Evolutionary conservation across 2,113 vertebrate species (phyloP).

Genomic region (Callipepla californica): DNA sequence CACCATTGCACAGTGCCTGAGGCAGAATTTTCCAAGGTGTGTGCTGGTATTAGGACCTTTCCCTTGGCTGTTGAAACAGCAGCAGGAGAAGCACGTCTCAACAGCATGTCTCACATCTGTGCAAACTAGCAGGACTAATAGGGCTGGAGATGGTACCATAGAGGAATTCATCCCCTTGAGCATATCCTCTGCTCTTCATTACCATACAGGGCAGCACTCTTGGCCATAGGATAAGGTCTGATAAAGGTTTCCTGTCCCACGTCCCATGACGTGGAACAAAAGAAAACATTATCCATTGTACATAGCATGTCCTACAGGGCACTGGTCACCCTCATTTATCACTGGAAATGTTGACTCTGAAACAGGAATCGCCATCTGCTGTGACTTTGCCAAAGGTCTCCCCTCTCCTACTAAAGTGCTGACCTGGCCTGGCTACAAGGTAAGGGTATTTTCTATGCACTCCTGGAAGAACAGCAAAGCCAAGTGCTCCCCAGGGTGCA

Average conservation of each 20-base stretch:
- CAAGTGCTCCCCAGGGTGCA: background rate
- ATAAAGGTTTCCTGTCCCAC: background rate
- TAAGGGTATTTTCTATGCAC: background rate
- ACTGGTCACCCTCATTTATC: background rate
- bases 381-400: background rate
- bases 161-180: background rate
- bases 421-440: background rate
- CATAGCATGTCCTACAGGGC: background rate
- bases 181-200: background rate
- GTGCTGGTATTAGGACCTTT: background rate
- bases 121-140: background rate
- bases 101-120: rapidly evolving
- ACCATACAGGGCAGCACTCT: background rate
- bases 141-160: background rate
- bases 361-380: background rate
- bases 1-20: background rate
- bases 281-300: background rate
- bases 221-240: background rate
- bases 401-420: background rate
- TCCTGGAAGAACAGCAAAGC: background rate
- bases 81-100: background rate
- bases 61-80: background rate
- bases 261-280: background rate
- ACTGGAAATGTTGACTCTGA: background rate
- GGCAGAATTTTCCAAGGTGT: background rate